phyloP scores from a whole-genome alignment of 2,888 invertebrate species.

The Apoderus coryli region DNA sequence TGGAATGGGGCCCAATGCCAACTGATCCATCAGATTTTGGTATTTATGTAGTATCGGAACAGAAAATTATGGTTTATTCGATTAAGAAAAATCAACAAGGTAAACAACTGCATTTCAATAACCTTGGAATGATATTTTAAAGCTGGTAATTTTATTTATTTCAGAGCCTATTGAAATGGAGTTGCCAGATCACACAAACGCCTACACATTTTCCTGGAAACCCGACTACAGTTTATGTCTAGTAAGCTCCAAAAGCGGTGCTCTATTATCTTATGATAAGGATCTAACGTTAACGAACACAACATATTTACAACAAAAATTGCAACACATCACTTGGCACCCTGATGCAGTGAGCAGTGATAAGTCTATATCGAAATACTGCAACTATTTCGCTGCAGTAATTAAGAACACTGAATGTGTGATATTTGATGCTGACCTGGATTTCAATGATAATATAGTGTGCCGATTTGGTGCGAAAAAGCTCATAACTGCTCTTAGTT shows the following conservation, averaged over 20 bases:
- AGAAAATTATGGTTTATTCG: constrained; percentile 40
- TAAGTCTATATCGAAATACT: constrained; percentile 32
- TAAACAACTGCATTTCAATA: constrained; percentile 28
- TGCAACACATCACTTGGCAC: constrained; percentile 59
- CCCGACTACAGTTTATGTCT: constrained; percentile 42
- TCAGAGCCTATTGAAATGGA: constrained; percentile 29
- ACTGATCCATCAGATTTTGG: constrained; percentile 22
- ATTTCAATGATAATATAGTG: background rate
- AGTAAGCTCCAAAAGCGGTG: constrained; percentile 43
- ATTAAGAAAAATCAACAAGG: constrained; percentile 34
- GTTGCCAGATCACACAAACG: constrained; percentile 25
- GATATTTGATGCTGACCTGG: constrained; percentile 32
- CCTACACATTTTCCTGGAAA: constrained; percentile 46
- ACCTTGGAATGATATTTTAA: too few relatives aligned
- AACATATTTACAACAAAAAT: constrained; percentile 41
- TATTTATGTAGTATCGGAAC: constrained; percentile 51
- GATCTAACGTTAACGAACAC: constrained; percentile 23
- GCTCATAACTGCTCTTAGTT: constrained; percentile 19
- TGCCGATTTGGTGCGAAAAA: constrained; percentile 14
- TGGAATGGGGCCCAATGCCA: constrained; percentile 46
- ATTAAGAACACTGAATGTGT: constrained; percentile 37
- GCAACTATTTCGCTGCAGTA: constrained; percentile 49
- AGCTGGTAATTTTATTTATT: too few relatives aligned
- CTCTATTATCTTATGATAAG: constrained; percentile 27
- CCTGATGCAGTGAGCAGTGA: constrained; percentile 47